phyloP scores from a whole-genome alignment of 2,888 invertebrate species.

The Meiosimyza platycephala region DNA sequence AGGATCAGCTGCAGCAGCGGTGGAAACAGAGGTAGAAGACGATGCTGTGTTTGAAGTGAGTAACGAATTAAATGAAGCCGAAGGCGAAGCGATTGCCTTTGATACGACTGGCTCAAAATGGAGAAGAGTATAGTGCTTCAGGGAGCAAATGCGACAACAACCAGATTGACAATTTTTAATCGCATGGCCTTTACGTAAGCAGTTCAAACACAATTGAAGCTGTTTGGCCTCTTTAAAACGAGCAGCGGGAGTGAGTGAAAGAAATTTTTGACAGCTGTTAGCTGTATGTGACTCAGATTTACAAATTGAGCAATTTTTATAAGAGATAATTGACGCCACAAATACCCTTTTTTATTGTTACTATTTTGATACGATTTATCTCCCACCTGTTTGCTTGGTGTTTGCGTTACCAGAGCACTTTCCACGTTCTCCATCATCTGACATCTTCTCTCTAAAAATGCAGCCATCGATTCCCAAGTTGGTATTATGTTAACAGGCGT shows the following conservation, averaged over 20 bases:
- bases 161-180: not conserved
- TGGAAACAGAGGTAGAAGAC: too few species aligned
- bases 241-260: not conserved
- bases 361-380: conserved; percentile 18
- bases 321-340: conserved; percentile 24
- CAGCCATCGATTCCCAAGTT: conserved; percentile 31
- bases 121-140: not conserved
- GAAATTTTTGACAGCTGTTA: conserved; percentile 28
- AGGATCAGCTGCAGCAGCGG: too few species aligned
- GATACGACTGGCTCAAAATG: too few species aligned
- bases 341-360: conserved; percentile 4
- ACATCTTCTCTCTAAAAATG: conserved; percentile 39
- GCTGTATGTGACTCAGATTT: conserved; percentile 25
- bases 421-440: conserved; percentile 38
- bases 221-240: not conserved
- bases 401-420: conserved; percentile 24
- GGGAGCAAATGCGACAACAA: not conserved
- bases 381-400: conserved; percentile 40
- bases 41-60: too few species aligned
- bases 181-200: not conserved
- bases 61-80: too few species aligned
- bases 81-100: too few species aligned
- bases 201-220: not conserved
- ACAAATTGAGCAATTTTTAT: conserved; percentile 33
- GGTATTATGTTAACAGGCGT: conserved; percentile 30